These are phyloP conservation scores for Metridium senile DNA, from an alignment of 92 coral and sea anemone species.

Conservation along the genomic window DNA sequence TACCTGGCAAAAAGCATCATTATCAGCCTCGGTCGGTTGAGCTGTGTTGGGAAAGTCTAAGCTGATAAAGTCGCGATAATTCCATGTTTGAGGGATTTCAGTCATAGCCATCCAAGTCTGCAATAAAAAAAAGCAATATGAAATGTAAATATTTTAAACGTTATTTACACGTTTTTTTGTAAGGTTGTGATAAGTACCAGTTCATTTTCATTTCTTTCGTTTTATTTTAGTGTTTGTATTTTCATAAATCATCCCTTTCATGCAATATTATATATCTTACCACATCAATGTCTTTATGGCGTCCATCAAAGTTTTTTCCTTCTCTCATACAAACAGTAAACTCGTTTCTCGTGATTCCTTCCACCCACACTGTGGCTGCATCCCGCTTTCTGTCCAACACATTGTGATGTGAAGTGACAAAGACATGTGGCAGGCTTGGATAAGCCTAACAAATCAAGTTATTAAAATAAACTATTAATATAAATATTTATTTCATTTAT, in stretches of 20 bases:
- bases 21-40: conserved; percentile 11
- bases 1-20: conserved; percentile 31
- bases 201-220: too few relatives aligned
- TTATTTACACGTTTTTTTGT: neutral
- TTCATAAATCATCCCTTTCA: too few relatives aligned
- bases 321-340: conserved; percentile 19
- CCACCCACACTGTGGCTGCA: conserved; percentile 21
- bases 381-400: conserved; percentile 21
- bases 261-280: neutral
- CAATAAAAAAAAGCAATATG: neutral
- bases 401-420: conserved; percentile 23
- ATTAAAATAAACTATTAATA: too few relatives aligned
- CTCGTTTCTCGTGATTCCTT: conserved; percentile 11
- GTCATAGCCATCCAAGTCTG: conserved; percentile 33
- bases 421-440: conserved; percentile 11
- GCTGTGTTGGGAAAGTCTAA: conserved; percentile 21
- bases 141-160: neutral
- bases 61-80: conserved; percentile 3
- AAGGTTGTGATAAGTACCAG: too few relatives aligned
- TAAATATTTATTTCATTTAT: too few relatives aligned
- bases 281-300: conserved; percentile 24
- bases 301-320: conserved; percentile 16
- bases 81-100: conserved; percentile 18
- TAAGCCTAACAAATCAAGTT: neutral
- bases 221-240: neutral